Percentiles rank a stretch among this genome's conserved stretches.
Conservation (phyloP, 2,797 vertebrate species). For the Hypotaenidia okinawae region DNA sequence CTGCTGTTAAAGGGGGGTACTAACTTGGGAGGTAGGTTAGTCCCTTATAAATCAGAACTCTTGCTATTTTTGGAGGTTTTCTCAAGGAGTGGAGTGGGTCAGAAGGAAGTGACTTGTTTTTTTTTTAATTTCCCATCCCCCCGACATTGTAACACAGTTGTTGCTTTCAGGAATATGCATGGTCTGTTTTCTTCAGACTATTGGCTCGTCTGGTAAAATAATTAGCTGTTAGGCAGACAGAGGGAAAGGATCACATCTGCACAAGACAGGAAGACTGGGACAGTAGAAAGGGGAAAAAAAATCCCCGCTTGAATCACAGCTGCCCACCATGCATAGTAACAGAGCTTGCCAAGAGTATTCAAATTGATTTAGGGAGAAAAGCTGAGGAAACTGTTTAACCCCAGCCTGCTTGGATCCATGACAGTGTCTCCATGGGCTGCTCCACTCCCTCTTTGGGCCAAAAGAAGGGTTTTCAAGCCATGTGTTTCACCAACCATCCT, state of each 20-base stretch:
- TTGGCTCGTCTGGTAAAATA: conserved; percentile 74
- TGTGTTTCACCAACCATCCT: background rate
- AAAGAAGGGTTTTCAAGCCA: background rate
- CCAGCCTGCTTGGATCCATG: conserved; percentile 61
- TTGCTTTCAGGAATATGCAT: conserved; percentile 67
- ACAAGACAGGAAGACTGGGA: conserved; percentile 70
- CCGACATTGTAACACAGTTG: conserved; percentile 23
- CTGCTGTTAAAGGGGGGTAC: background rate
- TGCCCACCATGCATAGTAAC: conserved; percentile 66
- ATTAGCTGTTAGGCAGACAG: conserved; percentile 73
- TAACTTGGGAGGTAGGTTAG: background rate
- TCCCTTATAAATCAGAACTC: background rate
- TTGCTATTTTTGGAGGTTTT: conserved; percentile 20
- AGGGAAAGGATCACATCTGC: conserved; percentile 70
- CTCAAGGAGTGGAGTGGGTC: conserved; percentile 13
- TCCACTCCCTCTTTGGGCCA: conserved; percentile 27
- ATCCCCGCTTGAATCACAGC: conserved; percentile 65
- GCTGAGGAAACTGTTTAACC: conserved; percentile 66
- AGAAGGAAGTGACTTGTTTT: conserved; percentile 29
- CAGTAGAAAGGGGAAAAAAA: conserved; percentile 36
- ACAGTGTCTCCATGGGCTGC: conserved; percentile 34
- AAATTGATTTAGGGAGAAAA: conserved; percentile 71
- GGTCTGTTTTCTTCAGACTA: conserved; percentile 67
- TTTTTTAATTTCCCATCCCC: background rate
- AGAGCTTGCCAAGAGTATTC: conserved; percentile 68